Evolutionary conservation across 2,797 vertebrate genomes (phyloP).

Genomic region (Semotilus atromaculatus): DNA sequence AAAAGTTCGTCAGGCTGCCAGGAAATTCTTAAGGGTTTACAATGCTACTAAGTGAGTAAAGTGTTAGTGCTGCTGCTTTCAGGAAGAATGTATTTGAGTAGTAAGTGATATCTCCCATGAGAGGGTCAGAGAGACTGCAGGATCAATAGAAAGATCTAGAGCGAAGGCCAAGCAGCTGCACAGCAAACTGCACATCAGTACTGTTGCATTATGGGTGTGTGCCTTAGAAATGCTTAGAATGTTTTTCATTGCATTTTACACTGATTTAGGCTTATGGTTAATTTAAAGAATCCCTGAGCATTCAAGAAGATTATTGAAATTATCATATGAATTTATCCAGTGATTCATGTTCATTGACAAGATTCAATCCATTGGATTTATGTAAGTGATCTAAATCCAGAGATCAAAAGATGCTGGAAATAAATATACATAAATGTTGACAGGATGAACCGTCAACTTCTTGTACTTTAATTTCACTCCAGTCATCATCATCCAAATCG

Average conservation of each 20-base stretch:
- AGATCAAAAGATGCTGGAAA: not conserved
- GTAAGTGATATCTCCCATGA: constrained; percentile 28
- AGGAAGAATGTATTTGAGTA: constrained; percentile 15
- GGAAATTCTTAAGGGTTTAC: constrained; percentile 12
- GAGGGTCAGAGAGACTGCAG: not conserved
- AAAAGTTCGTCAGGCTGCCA: not conserved
- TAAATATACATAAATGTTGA: not conserved
- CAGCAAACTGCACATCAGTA: not conserved
- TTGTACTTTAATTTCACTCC: not conserved
- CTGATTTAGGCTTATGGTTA: no score
- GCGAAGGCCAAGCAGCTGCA: constrained; percentile 28
- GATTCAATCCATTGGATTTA: not conserved
- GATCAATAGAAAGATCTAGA: constrained; percentile 40
- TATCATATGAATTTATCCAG: not conserved
- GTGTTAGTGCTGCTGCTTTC: constrained; percentile 8
- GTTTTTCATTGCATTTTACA: not conserved
- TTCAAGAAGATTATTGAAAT: not conserved
- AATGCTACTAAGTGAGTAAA: constrained; percentile 3
- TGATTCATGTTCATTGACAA: not conserved
- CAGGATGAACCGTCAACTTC: not conserved
- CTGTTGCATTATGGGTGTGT: constrained; percentile 4
- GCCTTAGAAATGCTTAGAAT: not conserved
- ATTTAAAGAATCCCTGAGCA: not conserved
- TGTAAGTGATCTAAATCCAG: not conserved
- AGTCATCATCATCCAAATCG: not conserved